Evolutionary conservation across 1,140 invertebrate species (phyloP).

Genomic region (Drosophila quadrilineata): DNA sequence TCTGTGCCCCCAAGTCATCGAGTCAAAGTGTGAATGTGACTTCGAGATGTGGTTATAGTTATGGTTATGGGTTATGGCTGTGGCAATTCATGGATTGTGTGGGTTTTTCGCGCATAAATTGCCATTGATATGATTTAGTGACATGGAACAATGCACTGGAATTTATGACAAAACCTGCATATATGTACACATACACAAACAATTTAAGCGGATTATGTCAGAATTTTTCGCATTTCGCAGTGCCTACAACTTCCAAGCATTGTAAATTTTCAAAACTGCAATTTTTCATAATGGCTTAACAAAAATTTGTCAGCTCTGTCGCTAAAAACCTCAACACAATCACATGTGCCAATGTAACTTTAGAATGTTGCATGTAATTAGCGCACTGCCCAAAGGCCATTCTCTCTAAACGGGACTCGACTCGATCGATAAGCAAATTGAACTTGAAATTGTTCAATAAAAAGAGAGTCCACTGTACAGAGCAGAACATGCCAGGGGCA

Average conservation of each 20-base stretch:
- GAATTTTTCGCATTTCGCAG: constrained; percentile 45
- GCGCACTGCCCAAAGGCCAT: constrained; percentile 21
- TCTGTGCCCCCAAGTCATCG: no score
- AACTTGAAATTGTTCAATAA: constrained; percentile 21
- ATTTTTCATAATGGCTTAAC: constrained; percentile 35
- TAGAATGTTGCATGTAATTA: constrained; percentile 57
- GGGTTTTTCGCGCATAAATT: constrained; percentile 78
- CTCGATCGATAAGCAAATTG: constrained; percentile 46
- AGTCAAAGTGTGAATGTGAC: constrained; percentile 4
- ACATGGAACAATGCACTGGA: constrained; percentile 79
- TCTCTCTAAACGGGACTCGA: constrained; percentile 34
- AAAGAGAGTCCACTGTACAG: constrained; percentile 37
- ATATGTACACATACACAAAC: no score
- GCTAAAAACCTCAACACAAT: constrained; percentile 43
- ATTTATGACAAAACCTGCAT: constrained; percentile 71
- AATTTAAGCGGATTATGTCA: constrained; percentile 78
- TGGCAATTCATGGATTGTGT: constrained; percentile 37
- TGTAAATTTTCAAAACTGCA: constrained; percentile 48
- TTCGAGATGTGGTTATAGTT: constrained; percentile 4
- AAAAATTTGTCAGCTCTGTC: constrained; percentile 67
- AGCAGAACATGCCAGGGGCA: neutral
- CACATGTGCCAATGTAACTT: constrained; percentile 11
- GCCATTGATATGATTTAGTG: constrained; percentile 80
- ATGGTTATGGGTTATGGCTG: neutral
- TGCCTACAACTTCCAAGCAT: no score